These are phyloP conservation scores for Basileuterus tristriatus DNA, from an alignment of 2,797 vertebrate species.

Conservation along the genomic window DNA sequence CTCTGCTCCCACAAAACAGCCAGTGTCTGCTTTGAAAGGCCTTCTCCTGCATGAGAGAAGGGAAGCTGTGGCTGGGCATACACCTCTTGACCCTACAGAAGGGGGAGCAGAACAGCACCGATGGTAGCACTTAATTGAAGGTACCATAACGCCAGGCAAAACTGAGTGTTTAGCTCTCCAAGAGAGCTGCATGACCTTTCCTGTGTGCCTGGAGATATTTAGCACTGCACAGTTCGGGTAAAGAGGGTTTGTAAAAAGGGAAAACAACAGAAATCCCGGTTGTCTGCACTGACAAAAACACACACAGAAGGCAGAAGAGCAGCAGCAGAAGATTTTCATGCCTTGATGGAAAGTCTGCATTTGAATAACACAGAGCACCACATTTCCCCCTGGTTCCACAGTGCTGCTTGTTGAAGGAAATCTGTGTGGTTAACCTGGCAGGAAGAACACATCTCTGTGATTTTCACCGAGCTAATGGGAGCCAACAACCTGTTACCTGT, in stretches of 20 bases:
- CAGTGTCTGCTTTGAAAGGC: background rate
- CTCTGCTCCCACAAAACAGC: background rate
- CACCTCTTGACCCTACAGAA: background rate
- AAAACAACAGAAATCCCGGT: background rate
- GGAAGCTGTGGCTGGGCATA: background rate
- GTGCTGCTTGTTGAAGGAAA: background rate
- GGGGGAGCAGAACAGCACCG: background rate
- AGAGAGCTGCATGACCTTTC: background rate
- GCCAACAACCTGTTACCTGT: constrained; percentile 10
- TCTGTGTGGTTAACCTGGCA: constrained; percentile 16
- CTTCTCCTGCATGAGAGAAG: background rate
- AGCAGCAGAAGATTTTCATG: background rate
- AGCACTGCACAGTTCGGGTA: background rate
- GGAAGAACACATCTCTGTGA: background rate
- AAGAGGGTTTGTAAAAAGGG: background rate
- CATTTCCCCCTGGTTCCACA: background rate
- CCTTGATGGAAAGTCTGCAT: constrained; percentile 11
- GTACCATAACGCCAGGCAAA: background rate
- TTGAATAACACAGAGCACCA: background rate
- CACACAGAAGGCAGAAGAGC: background rate
- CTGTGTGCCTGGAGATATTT: background rate
- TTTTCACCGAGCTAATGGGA: constrained; percentile 57
- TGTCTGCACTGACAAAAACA: background rate
- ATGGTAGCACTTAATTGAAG: background rate
- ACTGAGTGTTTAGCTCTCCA: background rate